These are phyloP conservation scores for Poecilia gillii DNA, from an alignment of 2,797 vertebrate species.

Conservation along the genomic window DNA sequence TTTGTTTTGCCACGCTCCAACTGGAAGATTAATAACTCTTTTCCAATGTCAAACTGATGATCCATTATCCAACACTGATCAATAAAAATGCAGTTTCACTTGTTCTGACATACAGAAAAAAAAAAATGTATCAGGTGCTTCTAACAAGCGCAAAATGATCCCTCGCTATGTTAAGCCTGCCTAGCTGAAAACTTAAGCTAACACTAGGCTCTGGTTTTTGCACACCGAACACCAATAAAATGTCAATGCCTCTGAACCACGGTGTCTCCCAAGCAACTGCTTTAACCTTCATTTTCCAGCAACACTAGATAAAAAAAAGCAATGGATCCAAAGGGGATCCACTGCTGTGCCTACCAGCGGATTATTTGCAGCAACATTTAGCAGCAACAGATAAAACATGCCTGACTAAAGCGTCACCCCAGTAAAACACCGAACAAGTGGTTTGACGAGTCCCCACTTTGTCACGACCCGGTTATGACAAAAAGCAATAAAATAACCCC, in stretches of 20 bases:
- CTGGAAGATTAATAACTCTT: neutral
- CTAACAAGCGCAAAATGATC: too few species aligned
- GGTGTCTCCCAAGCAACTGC: neutral
- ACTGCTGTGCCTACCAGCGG: neutral
- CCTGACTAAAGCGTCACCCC: too few species aligned
- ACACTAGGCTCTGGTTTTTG: neutral
- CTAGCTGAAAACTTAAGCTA: too few species aligned
- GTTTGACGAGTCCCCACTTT: too few species aligned
- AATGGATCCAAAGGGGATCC: neutral
- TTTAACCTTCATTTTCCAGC: neutral
- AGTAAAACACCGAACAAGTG: too few species aligned
- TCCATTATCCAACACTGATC: neutral
- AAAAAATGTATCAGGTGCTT: too few species aligned
- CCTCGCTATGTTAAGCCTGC: too few species aligned
- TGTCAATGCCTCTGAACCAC: neutral
- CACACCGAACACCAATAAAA: neutral
- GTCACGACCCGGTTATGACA: too few species aligned
- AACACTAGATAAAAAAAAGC: neutral
- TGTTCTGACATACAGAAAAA: neutral
- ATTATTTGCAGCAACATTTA: neutral
- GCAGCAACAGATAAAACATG: neutral
- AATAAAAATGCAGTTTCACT: neutral
- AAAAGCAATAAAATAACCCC: too few species aligned
- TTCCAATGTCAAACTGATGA: neutral
- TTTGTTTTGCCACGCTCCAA: neutral